Evolutionary conservation across 2,113 vertebrate species (phyloP).

Genomic region (Morone saxatilis): DNA sequence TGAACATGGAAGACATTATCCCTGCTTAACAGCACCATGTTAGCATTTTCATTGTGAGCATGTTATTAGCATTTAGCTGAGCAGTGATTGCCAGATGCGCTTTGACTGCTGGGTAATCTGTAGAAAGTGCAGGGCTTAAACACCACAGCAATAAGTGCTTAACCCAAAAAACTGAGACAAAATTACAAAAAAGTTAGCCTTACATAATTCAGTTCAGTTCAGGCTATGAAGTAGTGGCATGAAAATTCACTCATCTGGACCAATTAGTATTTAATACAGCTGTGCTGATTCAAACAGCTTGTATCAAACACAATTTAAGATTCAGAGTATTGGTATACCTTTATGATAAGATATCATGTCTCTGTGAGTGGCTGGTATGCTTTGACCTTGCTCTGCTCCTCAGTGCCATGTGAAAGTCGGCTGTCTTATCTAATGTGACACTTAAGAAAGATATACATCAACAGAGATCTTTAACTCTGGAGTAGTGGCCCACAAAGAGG

Average conservation of each 20-base stretch:
- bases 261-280: background rate
- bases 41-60: too few species aligned
- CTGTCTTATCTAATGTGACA: constrained; percentile 54
- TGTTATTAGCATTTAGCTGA: too few species aligned
- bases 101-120: too few species aligned
- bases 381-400: constrained; percentile 30
- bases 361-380: background rate
- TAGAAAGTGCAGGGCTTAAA: too few species aligned
- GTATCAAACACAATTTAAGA: background rate
- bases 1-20: too few species aligned
- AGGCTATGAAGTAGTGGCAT: background rate
- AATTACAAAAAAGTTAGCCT: background rate
- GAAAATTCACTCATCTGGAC: background rate
- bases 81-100: too few species aligned
- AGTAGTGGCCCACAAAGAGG: background rate
- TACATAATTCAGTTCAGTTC: background rate
- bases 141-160: too few species aligned
- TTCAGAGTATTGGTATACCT: background rate
- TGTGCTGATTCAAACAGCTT: background rate
- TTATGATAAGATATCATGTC: background rate
- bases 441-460: constrained; percentile 30
- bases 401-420: constrained; percentile 16
- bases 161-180: too few species aligned
- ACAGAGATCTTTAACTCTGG: constrained; percentile 2
- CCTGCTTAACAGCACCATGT: too few species aligned